Base-by-base conservation (phyloP, 2,797 vertebrate genomes). In the Chloroceryle inda region DNA sequence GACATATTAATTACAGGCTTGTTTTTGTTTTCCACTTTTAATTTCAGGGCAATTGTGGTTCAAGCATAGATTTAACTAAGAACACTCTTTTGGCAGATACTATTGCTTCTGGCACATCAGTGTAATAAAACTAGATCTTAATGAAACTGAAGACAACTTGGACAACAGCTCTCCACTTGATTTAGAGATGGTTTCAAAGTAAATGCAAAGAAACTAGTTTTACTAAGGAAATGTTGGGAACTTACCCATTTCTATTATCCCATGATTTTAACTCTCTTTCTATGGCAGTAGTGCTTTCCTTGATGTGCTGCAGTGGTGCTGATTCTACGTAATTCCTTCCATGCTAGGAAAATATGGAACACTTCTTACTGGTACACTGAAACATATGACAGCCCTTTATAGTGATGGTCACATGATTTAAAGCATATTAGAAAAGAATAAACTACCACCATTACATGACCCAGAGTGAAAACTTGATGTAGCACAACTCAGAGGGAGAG, bases 1-100 rank as follows among this genome's bases (percentile, higher is more conserved):
- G 94, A 96, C 89, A 90, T 81, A 93, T 88, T 96, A 97, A 97
- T 97, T 96, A 95, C 78, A 79, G n/a, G 14, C 13, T 81, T 96
- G 77, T 61, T 90, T 95, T 92, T 95, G 73, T 94, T 97, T 94
- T 76, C 74, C 40, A 56, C 33, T 95, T 97, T 95, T 96, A 93
- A 96, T 97, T 95, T 92, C 85, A 84, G 83, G 74, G 72, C 72
- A 95, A 64, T 58, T 58, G 68, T 76, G 93, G 50, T 94, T 95
- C 50, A 92, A 95, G 85, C 21, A 79, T 11, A 90, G 62, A 94
- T 91, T 93, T 88, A 89, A 91, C 78, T 89, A 92, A 68, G 66
- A 87, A 11, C 64, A 77, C 15, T 73, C 13, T 63, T 95, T 91
- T 73, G 58, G 69, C 71, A 89, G 58, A 50, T 75, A 68, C 42